A percentile compares a stretch with the other conserved stretches of the same genome.
Conservation (phyloP, 1,140 invertebrate genomes). For the Halictus rubicundus region DNA sequence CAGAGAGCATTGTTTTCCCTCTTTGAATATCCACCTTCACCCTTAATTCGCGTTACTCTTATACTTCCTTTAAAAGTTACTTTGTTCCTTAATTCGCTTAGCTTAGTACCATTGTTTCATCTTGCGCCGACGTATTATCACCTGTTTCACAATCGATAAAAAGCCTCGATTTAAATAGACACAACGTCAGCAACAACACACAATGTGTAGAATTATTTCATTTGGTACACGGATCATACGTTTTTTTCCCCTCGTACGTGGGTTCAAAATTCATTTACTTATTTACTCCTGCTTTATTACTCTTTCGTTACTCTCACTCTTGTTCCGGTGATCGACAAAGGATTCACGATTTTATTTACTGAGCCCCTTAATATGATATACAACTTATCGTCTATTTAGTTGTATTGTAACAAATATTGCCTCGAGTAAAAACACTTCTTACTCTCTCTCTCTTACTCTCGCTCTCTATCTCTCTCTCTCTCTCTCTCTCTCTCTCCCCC, state of each 20-base stretch:
- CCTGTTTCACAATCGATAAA: slow-evolving; percentile 38
- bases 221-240: not conserved
- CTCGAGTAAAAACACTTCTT: slow-evolving; percentile 77
- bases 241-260: not conserved
- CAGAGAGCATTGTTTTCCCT: not conserved
- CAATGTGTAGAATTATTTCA: slow-evolving; percentile 17
- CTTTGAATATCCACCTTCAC: not conserved
- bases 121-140: slow-evolving; percentile 26
- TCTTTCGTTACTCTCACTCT: not conserved
- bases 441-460: slow-evolving; percentile 32
- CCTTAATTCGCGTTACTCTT: not conserved
- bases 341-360: slow-evolving; percentile 27
- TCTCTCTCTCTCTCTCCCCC: slow-evolving; percentile 18
- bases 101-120: slow-evolving; percentile 56
- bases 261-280: not conserved
- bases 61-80: not conserved
- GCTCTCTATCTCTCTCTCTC: slow-evolving; percentile 23
- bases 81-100: slow-evolving; percentile 29
- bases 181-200: slow-evolving; percentile 5
- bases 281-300: not conserved
- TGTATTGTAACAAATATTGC: slow-evolving; percentile 80
- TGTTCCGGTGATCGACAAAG: slow-evolving; percentile 18
- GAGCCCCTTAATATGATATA: slow-evolving; percentile 59
- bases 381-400: slow-evolving; percentile 69
- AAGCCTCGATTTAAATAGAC: slow-evolving; percentile 17